phyloP scores from a whole-genome alignment of 2,888 invertebrate species.

The Mythimna lalbum region DNA sequence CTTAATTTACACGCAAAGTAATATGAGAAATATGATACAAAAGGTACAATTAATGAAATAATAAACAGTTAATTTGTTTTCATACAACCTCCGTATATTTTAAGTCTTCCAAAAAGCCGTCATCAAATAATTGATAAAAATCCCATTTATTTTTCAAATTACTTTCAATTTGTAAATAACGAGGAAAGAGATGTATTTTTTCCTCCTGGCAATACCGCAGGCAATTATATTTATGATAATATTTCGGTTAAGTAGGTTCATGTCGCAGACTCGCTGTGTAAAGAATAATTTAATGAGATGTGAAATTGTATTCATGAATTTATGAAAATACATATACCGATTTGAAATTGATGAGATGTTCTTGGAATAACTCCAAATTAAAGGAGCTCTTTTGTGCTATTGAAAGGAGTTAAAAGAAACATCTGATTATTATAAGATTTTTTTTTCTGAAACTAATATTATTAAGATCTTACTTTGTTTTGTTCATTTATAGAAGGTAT shows the following conservation, averaged over 20 bases:
- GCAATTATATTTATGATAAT: slow-evolving; percentile 22
- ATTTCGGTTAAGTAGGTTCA: slow-evolving; percentile 20
- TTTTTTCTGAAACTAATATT: neutral
- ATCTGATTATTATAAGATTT: neutral
- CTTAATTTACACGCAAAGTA: neutral
- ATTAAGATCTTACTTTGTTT: no score
- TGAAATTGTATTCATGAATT: neutral
- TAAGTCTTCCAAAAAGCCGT: neutral
- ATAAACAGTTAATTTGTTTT: neutral
- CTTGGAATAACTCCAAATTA: neutral
- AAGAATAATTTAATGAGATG: slow-evolving; percentile 24
- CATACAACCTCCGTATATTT: neutral
- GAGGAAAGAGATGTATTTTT: slow-evolving; percentile 10
- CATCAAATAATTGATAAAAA: slow-evolving; percentile 10
- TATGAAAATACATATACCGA: slow-evolving; percentile 1
- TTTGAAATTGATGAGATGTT: slow-evolving; percentile 4
- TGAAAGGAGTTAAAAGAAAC: neutral
- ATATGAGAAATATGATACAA: neutral
- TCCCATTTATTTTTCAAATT: slow-evolving; percentile 22
- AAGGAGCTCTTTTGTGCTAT: neutral
- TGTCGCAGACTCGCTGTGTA: slow-evolving; percentile 11
- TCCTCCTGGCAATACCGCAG: neutral
- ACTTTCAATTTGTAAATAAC: slow-evolving; percentile 15
- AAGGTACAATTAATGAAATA: neutral
- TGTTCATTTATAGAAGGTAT: no score